These are phyloP conservation scores for Phortica variegata DNA, from an alignment of 1,140 invertebrate genomes.

Conservation along the genomic window DNA sequence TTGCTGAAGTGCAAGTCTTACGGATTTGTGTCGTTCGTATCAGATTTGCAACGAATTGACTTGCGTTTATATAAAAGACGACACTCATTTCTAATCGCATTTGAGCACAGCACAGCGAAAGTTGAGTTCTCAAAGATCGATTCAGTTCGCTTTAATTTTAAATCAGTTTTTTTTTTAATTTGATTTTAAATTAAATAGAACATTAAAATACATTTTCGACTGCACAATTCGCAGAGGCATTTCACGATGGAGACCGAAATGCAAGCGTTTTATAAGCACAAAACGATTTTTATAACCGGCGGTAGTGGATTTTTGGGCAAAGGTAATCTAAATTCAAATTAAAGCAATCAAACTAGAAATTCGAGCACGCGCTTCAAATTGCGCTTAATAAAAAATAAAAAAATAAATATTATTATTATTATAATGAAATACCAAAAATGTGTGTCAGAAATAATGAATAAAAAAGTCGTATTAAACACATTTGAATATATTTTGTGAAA, in stretches of 20 bases:
- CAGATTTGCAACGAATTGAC: too few species aligned
- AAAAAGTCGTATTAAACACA: background rate
- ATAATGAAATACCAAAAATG: background rate
- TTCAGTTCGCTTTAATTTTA: background rate
- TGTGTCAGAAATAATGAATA: background rate
- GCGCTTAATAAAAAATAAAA: background rate
- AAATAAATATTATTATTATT: slow-evolving; percentile 9
- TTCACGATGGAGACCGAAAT: slow-evolving; percentile 56
- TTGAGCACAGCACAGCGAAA: background rate
- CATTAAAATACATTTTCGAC: background rate
- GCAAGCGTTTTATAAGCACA: slow-evolving; percentile 63
- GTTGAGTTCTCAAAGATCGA: slow-evolving; percentile 1
- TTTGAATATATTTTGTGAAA: background rate
- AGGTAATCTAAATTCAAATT: slow-evolving; percentile 56
- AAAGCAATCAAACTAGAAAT: background rate
- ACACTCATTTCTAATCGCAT: too few species aligned
- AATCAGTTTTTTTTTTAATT: background rate
- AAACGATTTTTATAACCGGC: slow-evolving; percentile 67
- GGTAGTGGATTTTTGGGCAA: slow-evolving; percentile 78
- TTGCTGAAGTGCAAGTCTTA: too few species aligned
- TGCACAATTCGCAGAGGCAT: too few species aligned
- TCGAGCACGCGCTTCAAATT: too few species aligned
- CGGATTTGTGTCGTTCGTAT: too few species aligned
- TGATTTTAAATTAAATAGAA: too few species aligned
- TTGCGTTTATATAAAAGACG: too few species aligned